Conservation (phyloP, 2,888 invertebrate genomes). For the Dioctria linearis region DNA sequence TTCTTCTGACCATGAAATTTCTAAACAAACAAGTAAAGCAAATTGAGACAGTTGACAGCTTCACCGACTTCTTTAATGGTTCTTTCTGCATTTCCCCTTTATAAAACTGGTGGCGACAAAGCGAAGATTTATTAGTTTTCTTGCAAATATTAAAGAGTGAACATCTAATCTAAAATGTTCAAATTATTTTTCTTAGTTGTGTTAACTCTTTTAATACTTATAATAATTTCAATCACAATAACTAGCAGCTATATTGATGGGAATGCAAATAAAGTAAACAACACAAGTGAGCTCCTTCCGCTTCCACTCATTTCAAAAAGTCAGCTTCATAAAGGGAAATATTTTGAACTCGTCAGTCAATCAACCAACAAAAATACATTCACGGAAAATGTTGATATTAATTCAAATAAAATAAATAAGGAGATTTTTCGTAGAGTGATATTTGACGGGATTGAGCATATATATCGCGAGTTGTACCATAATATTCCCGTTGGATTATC, state of each 20-base stretch:
- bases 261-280: too few relatives aligned
- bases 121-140: neutral
- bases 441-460: neutral
- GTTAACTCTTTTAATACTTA: neutral
- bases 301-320: neutral
- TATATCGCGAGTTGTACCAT: neutral
- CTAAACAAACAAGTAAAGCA: constrained; percentile 6
- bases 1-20: neutral
- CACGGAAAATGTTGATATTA: neutral
- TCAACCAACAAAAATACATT: constrained; percentile 5
- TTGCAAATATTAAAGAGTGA: neutral
- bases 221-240: neutral
- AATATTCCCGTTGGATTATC: neutral
- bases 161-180: neutral
- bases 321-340: neutral
- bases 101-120: neutral
- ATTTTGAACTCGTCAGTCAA: constrained; percentile 22
- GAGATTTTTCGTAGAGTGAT: neutral
- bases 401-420: neutral
- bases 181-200: neutral
- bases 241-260: neutral
- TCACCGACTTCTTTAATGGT: constrained; percentile 13
- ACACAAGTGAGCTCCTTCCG: neutral
- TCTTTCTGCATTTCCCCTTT: neutral
- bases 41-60: constrained; percentile 31